Base-by-base conservation (phyloP, 92 coral and sea anemone species). In the Umimayanthus kanabou region DNA sequence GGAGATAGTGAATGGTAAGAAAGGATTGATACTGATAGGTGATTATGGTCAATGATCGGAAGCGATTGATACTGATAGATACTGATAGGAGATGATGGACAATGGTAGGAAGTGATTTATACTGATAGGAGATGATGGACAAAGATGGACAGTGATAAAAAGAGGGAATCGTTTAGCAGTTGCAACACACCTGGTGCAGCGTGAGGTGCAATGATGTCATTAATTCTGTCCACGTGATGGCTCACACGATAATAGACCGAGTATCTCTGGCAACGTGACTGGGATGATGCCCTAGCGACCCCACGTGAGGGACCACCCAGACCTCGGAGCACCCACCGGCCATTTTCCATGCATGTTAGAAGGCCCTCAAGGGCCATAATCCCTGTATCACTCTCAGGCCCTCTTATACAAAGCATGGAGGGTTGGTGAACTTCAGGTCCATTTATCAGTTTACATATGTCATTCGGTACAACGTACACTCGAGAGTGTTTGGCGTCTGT, bases 241-340 rank as follows among this genome's bases (percentile, higher is more conserved):
- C 87, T 83, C 1, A 83, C 66, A 70, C 87, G 87, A 28, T 25
- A 16, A 16, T 70, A 83, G 25, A 83, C 78, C 30, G 57, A 26
- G 87, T 83, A 83, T 29, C 64, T 70, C 69, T 28, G 26, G 22
- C 11, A 30, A 45, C 0, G 67, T 42, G 78, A 29, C 77, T 23
- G 69, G 33, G 84, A 18, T 13, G 65, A 70, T 13, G 64, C 55
- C 1, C 76, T 28, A 22, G 37, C 15, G 50, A n/a, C 9, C 45
- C 79, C n/a, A 3, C 47, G 79, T 3, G 47, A 83, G 40, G 87
- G 87, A 28, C 87, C 77, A 69, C 43, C 18, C 33, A 67, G 22
- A 4, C 87, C 87, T 47, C 87, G 64, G 64, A 83, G 87, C 65
- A 83, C 87, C 87, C 87, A 71, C 33, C 78, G 78, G n/a, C 87